phyloP scores from a whole-genome alignment of 2,888 invertebrate genomes.

The Hirtodrosophila alboralis region DNA sequence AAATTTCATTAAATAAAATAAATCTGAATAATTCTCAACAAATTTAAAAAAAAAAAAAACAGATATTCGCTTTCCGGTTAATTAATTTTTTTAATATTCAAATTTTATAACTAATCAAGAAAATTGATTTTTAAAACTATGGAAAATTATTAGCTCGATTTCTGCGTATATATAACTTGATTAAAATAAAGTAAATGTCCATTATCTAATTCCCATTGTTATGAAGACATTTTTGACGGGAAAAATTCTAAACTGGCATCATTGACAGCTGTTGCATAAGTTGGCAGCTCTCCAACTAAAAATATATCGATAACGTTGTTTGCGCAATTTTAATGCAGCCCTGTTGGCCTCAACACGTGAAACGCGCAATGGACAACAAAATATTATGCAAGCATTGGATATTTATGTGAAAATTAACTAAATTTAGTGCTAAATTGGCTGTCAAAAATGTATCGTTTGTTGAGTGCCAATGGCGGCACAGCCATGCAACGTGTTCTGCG shows the following conservation, averaged over 20 bases:
- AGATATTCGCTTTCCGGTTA: no score
- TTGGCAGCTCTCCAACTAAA: conserved; percentile 10
- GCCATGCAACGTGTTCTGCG: conserved; percentile 69
- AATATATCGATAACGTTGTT: conserved; percentile 11
- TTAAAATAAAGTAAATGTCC: no score
- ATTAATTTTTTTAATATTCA: no score
- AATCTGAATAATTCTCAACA: no score
- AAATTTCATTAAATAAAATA: no score
- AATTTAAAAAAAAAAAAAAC: no score
- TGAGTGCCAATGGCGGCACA: conserved; percentile 68
- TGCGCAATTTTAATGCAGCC: conserved; percentile 14
- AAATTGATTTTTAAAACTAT: no score
- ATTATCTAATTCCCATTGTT: no score
- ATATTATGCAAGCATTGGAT: conserved; percentile 78
- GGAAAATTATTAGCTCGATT: no score
- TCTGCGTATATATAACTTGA: no score
- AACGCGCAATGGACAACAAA: conserved; percentile 57
- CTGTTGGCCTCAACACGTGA: conserved; percentile 51
- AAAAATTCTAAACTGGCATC: conserved; percentile 8
- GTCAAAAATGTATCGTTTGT: conserved; percentile 79
- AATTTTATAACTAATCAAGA: no score
- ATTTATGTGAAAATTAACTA: conserved; percentile 45
- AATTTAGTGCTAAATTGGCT: conserved; percentile 13
- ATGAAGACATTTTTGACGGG: no score
- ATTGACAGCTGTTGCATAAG: not conserved